Evolutionary conservation across 2,113 vertebrate species (phyloP).

Genomic region (Gnathonemus echidnorhynchus): DNA sequence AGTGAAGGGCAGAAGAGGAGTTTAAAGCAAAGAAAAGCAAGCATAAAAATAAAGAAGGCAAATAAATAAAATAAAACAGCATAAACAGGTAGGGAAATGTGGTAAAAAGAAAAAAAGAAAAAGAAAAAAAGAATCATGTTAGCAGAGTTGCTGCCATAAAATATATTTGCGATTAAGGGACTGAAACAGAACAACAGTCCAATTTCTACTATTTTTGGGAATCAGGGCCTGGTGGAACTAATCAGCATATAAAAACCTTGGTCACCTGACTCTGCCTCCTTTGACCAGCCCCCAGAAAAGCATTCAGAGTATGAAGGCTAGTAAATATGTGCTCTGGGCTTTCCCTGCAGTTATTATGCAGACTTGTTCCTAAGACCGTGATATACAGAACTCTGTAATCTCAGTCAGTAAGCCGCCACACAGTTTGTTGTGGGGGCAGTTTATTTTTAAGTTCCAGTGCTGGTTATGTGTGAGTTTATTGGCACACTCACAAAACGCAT

Average conservation of each 20-base stretch:
- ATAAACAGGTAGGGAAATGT: not conserved
- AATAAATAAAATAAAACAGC: not conserved
- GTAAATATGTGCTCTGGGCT: not conserved
- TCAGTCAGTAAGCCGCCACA: not conserved
- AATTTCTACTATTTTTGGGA: slow-evolving; percentile 5
- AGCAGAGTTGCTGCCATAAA: not conserved
- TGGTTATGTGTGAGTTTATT: not conserved
- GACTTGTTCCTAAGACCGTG: not conserved
- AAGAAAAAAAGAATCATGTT: not conserved
- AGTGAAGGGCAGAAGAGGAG: not conserved
- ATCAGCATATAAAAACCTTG: not conserved
- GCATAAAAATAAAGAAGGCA: not conserved
- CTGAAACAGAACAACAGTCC: not conserved
- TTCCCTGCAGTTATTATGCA: not conserved
- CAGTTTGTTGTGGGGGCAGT: not conserved
- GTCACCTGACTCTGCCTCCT: not conserved
- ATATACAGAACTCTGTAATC: not conserved
- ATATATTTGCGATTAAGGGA: not conserved
- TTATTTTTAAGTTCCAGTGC: not conserved
- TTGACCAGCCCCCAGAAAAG: not conserved
- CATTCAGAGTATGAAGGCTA: not conserved
- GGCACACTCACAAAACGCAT: not conserved
- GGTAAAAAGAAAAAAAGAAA: not conserved
- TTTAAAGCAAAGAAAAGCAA: not conserved
- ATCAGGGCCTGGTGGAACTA: not conserved